Evolutionary conservation across 2,888 invertebrate genomes (phyloP).

Genomic region (Rhingia campestris): DNA sequence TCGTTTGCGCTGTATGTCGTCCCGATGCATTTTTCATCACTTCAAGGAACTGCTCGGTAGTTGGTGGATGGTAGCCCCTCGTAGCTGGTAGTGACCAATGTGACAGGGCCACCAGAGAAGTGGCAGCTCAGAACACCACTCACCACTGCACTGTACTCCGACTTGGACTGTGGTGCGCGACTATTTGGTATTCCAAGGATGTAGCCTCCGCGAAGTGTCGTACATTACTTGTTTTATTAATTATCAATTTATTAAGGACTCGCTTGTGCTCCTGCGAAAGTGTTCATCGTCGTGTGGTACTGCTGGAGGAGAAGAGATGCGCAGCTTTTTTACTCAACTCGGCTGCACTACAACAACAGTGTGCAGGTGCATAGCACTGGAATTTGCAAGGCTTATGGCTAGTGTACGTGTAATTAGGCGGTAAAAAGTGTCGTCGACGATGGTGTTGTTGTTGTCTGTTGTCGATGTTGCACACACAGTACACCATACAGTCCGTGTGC

Average conservation of each 20-base stretch:
- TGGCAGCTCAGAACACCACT: constrained; percentile 54
- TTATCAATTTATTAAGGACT: constrained; percentile 79
- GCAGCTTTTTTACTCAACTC: constrained; percentile 32
- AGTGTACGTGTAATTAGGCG: constrained; percentile 69
- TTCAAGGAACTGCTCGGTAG: constrained; percentile 67
- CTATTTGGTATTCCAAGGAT: constrained; percentile 77
- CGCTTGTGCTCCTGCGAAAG: constrained; percentile 57
- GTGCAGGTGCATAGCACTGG: constrained; percentile 44
- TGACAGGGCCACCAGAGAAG: constrained; percentile 72
- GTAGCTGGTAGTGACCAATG: constrained; percentile 59
- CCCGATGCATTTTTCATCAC: constrained; percentile 68
- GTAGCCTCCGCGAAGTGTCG: constrained; percentile 77
- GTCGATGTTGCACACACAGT: constrained; percentile 4
- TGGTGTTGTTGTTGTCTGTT: constrained; percentile 13
- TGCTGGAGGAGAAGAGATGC: constrained; percentile 37
- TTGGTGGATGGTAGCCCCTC: not conserved
- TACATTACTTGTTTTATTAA: constrained; percentile 80
- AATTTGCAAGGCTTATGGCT: constrained; percentile 60
- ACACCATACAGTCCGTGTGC: constrained; percentile 23
- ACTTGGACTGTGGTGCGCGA: constrained; percentile 4
- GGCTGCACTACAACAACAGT: constrained; percentile 27
- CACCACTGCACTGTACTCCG: constrained; percentile 46
- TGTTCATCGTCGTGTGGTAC: constrained; percentile 37
- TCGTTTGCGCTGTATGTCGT: not conserved
- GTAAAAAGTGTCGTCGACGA: constrained; percentile 64